Evolutionary conservation across 2,797 vertebrate species (phyloP).

Genomic region (Sternarchorhynchus goeldii): DNA sequence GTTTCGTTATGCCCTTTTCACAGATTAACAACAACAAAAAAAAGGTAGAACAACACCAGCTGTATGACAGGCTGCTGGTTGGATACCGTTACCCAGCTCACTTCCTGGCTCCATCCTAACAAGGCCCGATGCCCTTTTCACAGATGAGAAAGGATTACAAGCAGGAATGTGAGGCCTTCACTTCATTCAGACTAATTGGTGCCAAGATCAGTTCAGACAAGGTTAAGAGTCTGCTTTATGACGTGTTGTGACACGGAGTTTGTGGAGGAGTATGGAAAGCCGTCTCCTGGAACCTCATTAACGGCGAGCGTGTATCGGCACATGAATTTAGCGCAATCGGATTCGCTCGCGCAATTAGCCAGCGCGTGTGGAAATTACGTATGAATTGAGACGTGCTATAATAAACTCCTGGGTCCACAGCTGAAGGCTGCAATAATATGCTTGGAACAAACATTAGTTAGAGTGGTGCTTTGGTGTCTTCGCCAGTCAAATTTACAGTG

Average conservation of each 20-base stretch:
- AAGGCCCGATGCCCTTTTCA: conserved; percentile 63
- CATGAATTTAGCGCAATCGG: conserved; percentile 23
- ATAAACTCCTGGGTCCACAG: not conserved
- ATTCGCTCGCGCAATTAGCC: conserved; percentile 17
- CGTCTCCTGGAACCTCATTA: conserved; percentile 62
- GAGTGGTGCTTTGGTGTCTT: not conserved
- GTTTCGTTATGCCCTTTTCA: conserved; percentile 25
- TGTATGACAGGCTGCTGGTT: not conserved
- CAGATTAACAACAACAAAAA: not conserved
- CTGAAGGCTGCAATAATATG: not conserved
- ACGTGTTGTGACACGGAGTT: conserved; percentile 71
- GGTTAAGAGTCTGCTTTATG: conserved; percentile 69
- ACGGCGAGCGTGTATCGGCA: not conserved
- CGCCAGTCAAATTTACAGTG: no score
- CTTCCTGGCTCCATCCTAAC: conserved; percentile 50
- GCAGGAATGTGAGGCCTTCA: conserved; percentile 55
- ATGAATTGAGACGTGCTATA: conserved; percentile 11
- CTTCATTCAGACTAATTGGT: conserved; percentile 69
- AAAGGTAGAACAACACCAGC: not conserved
- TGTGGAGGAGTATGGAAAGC: conserved; percentile 53
- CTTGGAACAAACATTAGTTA: not conserved
- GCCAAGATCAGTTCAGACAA: conserved; percentile 73
- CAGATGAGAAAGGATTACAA: conserved; percentile 61
- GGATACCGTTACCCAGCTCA: conserved; percentile 41
- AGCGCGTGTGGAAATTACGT: not conserved